Base-by-base conservation (phyloP, 2,888 invertebrate species). In the Proisotoma minuta region DNA sequence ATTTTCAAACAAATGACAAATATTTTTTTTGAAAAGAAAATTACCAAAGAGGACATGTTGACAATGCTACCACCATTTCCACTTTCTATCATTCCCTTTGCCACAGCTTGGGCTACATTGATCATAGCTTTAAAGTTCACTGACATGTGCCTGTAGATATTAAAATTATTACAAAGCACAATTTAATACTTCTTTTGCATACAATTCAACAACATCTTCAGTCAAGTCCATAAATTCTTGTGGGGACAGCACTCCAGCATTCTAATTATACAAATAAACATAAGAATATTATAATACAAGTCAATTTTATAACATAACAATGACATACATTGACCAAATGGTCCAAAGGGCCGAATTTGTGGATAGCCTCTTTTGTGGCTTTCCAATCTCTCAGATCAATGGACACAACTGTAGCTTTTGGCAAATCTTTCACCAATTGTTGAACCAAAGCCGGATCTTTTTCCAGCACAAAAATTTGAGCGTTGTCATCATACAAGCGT, bases 51-150 rank as follows among this genome's bases (percentile, higher is more conserved):
- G 1, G 68, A 63, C 23, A 68, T 49, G 23, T 68, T 68, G 23
- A 68, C 68, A 51, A 68, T 68, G 28, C 50, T 52, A 8, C 68
- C 68, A 10, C 51, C 59, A 20, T 20, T 57, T 15, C 62, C 60
- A 28, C 20, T 29, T 2, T 61, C 64, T 34, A 68, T 68, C 68
- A 66, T 60, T 20, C 60, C 62, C 47, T 62, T 56, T 4, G 62
- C 66, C 54, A 93, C 84, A 23, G 88, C 80, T 83, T 95, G 93
- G 43, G 90, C 88, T 2, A 95, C 84, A 77, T 92, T 90, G 57
- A 95, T 82, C 0, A 88, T 81, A 1, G 89, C 85, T 78, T 93
- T 93, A 1, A 92, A 86, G 79, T 96, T 96, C 0, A 91, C 81
- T 76, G 85, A 81, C 63, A 79, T 76, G 1, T 76, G 66, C 62